Evolutionary conservation across 2,113 vertebrate species (phyloP), one percentile per base, ranked within the genome.

Genomic region (Nothoprocta pentlandii): DNA sequence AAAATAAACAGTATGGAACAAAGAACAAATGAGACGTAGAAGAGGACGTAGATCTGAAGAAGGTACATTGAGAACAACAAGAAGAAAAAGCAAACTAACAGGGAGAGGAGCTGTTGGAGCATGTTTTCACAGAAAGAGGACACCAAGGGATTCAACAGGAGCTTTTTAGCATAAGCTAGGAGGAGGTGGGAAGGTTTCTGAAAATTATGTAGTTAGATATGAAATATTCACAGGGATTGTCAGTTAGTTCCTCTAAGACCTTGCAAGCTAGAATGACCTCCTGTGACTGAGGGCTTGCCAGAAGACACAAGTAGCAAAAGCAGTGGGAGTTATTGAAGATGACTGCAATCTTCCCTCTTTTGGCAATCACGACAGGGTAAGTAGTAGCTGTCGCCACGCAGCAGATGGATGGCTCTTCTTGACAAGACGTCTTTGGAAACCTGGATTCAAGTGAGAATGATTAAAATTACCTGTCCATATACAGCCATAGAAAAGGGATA

Each of bases 391-490:
- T 79, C 83, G 36, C 47, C 47, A 89, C 68, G 32, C 70, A 46
- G 69, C 69, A 68, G 39, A 84, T 56, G 84, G 16, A 70, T 93
- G 69, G 26, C 62, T 84, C 66, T 84, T 4, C 90, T 81, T 86
- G 66, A 70, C 66, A 89, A 28, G 32, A 62, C 89, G 85, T 66
- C 92, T 95, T 92, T 91, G 92, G 81, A 87, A 95, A 91, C 56
- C 21, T 64, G 49, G 66, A 64, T 92, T 81, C 71, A 86, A 79
- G 73, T 39, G 14, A 87, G 91, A 91, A 66, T 68, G 53, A 67
- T 94, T 88, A 88, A 32, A 85, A 62, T 49, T 85, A 26, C n/a
- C 6, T 2, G 1, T 92, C 53, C 41, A 44, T 71, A 34, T 56
- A 53, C 39, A 75, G 56, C 26, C 26, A 26, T 71, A n/a, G 75